phyloP scores from a whole-genome alignment of 2,113 vertebrate species.

The Narcine bancroftii region DNA sequence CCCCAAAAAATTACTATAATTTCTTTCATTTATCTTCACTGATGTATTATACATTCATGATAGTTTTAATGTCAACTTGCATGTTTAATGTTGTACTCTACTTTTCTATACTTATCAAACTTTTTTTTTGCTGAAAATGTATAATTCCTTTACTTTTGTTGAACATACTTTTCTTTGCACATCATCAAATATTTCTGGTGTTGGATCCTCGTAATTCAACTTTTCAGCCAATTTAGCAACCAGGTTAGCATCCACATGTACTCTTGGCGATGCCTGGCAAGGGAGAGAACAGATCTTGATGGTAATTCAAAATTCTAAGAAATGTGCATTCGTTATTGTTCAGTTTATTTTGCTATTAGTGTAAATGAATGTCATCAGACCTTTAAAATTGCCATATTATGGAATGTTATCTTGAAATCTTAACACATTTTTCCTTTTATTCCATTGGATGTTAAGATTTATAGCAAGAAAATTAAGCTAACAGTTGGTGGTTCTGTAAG shows the following conservation, averaged over 20 bases:
- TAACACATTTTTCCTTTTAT: not conserved
- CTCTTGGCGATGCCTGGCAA: constrained; percentile 84
- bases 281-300: not conserved
- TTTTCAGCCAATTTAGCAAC: constrained; percentile 78
- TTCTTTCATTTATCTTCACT: too few relatives aligned
- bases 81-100: too few relatives aligned
- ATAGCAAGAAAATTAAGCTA: not conserved
- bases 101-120: too few relatives aligned
- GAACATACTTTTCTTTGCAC: constrained; percentile 82
- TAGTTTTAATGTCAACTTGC: too few relatives aligned
- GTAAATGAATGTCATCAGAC: not conserved
- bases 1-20: too few relatives aligned
- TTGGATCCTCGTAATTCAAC: constrained; percentile 86
- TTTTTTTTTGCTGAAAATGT: not conserved
- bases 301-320: not conserved
- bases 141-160: not conserved
- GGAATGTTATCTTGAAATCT: not conserved
- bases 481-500: not conserved
- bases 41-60: too few relatives aligned
- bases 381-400: not conserved
- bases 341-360: not conserved
- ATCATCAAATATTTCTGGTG: constrained; percentile 95
- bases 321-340: not conserved
- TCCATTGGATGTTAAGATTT: not conserved
- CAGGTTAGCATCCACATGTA: constrained; percentile 78